Percentiles rank a stretch among this genome's conserved stretches.
phyloP scores from a whole-genome alignment of 2,113 vertebrate genomes.

The Prochilodus magdalenae region DNA sequence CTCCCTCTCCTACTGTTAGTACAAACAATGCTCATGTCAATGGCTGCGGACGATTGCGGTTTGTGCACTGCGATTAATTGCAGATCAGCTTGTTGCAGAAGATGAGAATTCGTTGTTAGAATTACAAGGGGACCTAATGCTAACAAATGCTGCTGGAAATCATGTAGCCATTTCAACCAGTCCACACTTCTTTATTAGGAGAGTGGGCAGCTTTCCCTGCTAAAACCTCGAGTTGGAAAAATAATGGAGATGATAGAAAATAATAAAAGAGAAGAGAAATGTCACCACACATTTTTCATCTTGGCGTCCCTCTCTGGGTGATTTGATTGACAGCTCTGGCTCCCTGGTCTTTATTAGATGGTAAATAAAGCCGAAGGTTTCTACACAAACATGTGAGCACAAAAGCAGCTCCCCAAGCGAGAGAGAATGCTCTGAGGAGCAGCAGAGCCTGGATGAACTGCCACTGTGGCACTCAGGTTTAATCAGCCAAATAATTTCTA shows the following conservation, averaged over 20 bases:
- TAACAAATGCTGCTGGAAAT: background rate
- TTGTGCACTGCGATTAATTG: constrained; percentile 37
- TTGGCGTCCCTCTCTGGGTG: background rate
- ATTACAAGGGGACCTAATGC: background rate
- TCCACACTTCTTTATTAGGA: background rate
- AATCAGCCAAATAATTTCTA: constrained; percentile 42
- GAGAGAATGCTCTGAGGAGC: background rate
- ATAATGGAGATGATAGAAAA: background rate
- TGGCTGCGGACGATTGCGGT: constrained; percentile 32
- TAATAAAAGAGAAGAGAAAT: constrained; percentile 1
- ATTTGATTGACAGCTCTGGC: constrained; percentile 18
- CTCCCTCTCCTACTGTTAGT: constrained; percentile 45
- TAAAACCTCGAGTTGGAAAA: background rate
- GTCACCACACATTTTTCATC: constrained; percentile 9
- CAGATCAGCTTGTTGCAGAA: background rate
- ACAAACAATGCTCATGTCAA: constrained; percentile 25
- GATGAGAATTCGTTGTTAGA: background rate
- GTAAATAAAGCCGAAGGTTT: constrained; percentile 37
- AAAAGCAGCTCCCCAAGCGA: background rate
- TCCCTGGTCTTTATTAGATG: constrained; percentile 27
- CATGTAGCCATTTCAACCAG: background rate
- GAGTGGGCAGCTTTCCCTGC: background rate
- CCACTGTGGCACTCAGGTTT: constrained; percentile 15
- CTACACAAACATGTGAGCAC: background rate
- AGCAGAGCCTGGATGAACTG: background rate